Percentiles rank a stretch among this genome's conserved stretches.
Conservation (phyloP, 2,888 invertebrate genomes). For the Oxycera nigricornis region DNA sequence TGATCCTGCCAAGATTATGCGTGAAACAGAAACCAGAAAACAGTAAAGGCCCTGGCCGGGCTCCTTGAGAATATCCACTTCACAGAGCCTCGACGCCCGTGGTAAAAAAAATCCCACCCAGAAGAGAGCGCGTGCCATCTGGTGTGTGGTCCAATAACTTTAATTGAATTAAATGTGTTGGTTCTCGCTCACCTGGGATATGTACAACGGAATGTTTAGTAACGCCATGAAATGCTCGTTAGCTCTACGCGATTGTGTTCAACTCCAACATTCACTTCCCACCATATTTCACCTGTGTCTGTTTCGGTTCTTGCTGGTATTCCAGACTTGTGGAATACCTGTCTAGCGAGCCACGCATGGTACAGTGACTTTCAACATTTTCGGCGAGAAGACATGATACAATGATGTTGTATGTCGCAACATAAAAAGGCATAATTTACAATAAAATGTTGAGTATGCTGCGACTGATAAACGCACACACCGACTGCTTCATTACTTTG, state of each 20-base stretch:
- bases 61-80: not conserved
- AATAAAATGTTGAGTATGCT: no score
- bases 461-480: no score
- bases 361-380: no score
- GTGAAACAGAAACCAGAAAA: slow-evolving; percentile 38
- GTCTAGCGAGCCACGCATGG: no score
- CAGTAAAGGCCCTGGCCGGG: slow-evolving; percentile 13
- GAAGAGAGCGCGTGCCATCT: slow-evolving; percentile 72
- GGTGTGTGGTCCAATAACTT: slow-evolving; percentile 74
- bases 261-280: slow-evolving; percentile 20
- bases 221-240: slow-evolving; percentile 38
- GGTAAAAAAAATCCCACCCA: slow-evolving; percentile 48
- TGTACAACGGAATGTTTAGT: slow-evolving; percentile 23
- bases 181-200: slow-evolving; percentile 43
- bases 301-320: slow-evolving; percentile 5
- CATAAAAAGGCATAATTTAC: no score
- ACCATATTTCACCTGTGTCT: slow-evolving; percentile 37
- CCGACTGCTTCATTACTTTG: no score
- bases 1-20: slow-evolving; percentile 35
- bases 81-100: not conserved
- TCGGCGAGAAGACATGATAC: no score
- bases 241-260: slow-evolving; percentile 11
- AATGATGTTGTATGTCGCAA: no score
- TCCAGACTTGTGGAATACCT: no score
- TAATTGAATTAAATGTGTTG: slow-evolving; percentile 59